Base-by-base conservation (phyloP, 2,888 invertebrate species). In the Hypolimnas misippus region DNA sequence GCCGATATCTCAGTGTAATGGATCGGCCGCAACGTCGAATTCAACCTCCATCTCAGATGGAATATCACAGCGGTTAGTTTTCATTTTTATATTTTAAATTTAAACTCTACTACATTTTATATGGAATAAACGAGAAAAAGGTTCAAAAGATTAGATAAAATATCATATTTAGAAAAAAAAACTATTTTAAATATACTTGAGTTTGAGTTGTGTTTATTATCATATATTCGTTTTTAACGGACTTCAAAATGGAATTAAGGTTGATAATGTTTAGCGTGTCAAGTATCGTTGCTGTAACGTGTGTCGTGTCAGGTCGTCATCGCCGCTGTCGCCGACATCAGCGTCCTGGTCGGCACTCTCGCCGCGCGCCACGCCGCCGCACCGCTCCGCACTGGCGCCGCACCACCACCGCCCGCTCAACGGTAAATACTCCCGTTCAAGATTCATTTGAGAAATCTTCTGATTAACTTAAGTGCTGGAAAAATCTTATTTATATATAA, bases 281-380 rank as follows among this genome's bases (percentile, higher is more conserved):
- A n/a, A n/a, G 4, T 14, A 14, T 38, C 2, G 8, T 0, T n/a
- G 38, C 0, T 38, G n/a, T n/a, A 14, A 8, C 2, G 17, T 10
- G 40, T 4, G 3, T 3, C 2, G 5, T 4, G n/a, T 73, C 79
- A 93, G 95, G 77, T 95, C 95, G 81, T 93, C 94, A 69, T 95
- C 95, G 57, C 96, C 96, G 59, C 94, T 94, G 69, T 97, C 97
- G 64, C 97, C 97, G 54, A 97, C 97, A 74, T 97, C 97, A 54
- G 96, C 96, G 76, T 97, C 97, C 73, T 97, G 97, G 84, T 97
- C 97, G 67, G 96, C 96, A 74, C 96, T 97, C 96, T 97, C 97
- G 54, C 83, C 60, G 46, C 60, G 60, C 87, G 62, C 83, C 82
- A 67, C 81, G 76, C 69, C 77, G 79, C 59, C 65, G 66, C 76